Conservation (phyloP, 2,113 vertebrate genomes). For the Herpailurus yagouaroundi region DNA sequence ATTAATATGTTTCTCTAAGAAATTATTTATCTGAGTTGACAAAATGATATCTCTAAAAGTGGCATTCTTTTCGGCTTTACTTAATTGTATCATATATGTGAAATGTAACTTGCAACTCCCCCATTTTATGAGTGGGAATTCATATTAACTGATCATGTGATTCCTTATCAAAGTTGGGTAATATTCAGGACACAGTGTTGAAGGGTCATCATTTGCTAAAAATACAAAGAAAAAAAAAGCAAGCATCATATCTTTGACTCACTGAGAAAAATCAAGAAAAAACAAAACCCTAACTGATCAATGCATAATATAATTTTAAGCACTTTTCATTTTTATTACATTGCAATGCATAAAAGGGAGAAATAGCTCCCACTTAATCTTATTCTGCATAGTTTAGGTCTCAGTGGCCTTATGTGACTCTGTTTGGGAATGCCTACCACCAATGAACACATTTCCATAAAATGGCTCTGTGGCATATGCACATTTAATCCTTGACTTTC, state of each 20-base stretch:
- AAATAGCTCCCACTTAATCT: not conserved
- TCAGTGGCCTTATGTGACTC: not conserved
- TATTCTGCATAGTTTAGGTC: not conserved
- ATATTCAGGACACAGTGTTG: not conserved
- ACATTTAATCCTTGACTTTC: not conserved
- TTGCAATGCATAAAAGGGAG: not conserved
- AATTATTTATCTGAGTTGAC: constrained; percentile 1
- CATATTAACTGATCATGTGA: not conserved
- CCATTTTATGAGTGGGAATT: not conserved
- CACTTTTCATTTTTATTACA: not conserved
- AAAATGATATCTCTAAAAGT: not conserved
- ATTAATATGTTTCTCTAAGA: constrained; percentile 13
- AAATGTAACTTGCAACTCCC: not conserved
- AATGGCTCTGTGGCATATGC: not conserved
- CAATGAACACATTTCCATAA: not conserved
- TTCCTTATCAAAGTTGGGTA: not conserved
- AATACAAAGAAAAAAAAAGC: not conserved
- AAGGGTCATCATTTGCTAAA: not conserved
- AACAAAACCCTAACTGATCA: not conserved
- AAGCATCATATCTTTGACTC: not conserved
- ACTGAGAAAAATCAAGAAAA: not conserved
- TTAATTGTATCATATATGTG: not conserved
- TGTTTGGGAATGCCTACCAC: not conserved
- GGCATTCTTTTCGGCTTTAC: not conserved
- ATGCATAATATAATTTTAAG: not conserved